Evolutionary conservation across 2,113 vertebrate species (phyloP).

Genomic region (Forbesichthys papilliferus): DNA sequence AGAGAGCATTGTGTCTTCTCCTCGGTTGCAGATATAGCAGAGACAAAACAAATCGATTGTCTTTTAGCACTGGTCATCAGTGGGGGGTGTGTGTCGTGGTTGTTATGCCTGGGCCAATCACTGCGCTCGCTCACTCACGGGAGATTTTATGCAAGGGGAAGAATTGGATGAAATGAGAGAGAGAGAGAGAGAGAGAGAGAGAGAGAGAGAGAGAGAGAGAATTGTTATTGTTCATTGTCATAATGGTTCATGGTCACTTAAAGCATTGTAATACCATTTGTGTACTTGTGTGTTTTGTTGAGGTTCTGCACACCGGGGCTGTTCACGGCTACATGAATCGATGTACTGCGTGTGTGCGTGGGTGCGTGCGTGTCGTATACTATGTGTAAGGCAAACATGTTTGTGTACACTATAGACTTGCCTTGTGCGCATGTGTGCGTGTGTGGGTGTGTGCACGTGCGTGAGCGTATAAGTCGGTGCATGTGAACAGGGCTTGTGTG

Average conservation of each 20-base stretch:
- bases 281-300: too few species aligned
- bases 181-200: too few species aligned
- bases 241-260: too few species aligned
- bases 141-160: neutral
- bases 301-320: neutral
- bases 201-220: too few species aligned
- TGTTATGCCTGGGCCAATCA: neutral
- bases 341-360: neutral
- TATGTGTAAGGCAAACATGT: neutral
- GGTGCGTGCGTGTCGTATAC: neutral
- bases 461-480: neutral
- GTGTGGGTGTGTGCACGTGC: neutral
- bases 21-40: constrained; percentile 56
- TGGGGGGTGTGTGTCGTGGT: constrained; percentile 19
- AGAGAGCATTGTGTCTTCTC: constrained; percentile 75
- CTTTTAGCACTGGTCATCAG: constrained; percentile 75
- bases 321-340: neutral
- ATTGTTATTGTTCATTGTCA: too few species aligned
- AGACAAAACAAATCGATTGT: constrained; percentile 68
- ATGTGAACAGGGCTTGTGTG: neutral
- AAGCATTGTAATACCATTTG: too few species aligned
- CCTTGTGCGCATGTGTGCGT: neutral
- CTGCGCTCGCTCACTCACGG: neutral
- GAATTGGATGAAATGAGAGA: neutral
- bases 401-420: neutral